Evolutionary conservation across 2,797 vertebrate species (phyloP), one percentile per base, ranked within the genome.

Genomic region (Pelodytes ibericus): DNA sequence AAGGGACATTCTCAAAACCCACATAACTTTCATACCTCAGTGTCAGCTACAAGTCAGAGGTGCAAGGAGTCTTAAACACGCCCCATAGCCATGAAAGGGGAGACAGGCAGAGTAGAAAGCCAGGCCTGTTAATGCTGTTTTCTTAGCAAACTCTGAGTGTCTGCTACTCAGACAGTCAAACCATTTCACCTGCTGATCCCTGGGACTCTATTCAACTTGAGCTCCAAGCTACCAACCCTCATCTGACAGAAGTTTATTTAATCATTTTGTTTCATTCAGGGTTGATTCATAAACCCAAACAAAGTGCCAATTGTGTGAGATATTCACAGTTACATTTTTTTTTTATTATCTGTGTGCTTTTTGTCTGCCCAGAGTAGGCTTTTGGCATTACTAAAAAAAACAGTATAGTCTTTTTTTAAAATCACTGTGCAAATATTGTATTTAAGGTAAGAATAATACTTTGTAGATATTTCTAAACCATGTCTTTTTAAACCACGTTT

Each of bases 131-230:
- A 58, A 33, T 27, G 30, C 26, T 80, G 4, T 26, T 81, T 73
- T 80, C 59, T 58, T 36, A 64, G 63, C 33, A 74, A 62, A 58
- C 33, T 39, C 25, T 75, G 51, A 63, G 49, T 72, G 20, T 30
- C 6, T 25, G 36, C 41, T 36, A n/a, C n/a, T 41, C 80, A 84
- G 82, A 79, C 47, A 77, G 79, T 53, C 49, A 79, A 79, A 95
- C 95, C 95, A 88, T 95, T 96, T 96, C 93, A 96, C 97, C 95
- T 96, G 93, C 91, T 93, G 95, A 90, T 93, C 97, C 96, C 88
- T 95, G 94, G 90, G 94, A 95, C 95, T 96, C 95, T 82, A 92
- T 89, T 67, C 95, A 84, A 92, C 88, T 61, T 71, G 49, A 53
- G 41, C 27, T 66, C 47, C 39, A 24, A 67, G 20, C 31, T 24